Evolutionary conservation across 2,797 vertebrate genomes (phyloP), one percentile per base, ranked within the genome.

Genomic region (Coregonus ussuriensis): DNA sequence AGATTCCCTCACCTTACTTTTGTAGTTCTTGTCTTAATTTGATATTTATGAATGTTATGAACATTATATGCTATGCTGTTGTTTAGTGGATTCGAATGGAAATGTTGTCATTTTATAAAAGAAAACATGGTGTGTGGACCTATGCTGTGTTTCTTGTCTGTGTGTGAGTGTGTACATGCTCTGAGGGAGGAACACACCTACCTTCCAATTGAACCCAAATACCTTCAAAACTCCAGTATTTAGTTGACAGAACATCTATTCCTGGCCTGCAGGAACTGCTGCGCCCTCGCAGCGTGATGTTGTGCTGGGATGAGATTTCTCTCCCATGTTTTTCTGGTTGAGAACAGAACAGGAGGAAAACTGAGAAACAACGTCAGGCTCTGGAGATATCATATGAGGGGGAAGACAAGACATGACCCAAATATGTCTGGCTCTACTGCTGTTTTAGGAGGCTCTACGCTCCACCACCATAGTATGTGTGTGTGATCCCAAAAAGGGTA

Each of bases 401-500:
- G 83, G 74, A 75, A 84, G 74, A 76, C 75, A 85, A 84, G 79
- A 85, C 77, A 4, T 91, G 89, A 91, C 91, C 92, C 83, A 91
- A 89, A 93, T 90, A 86, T 79, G 84, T 91, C 88, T 81, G 73
- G 72, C 53, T 47, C 70, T 5, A 53, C 70, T 25, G 70, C 25
- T 15, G 70, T 18, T 15, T 51, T 13, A 52, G 21, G 47, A 29
- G 70, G n/a, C 35, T 47, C n/a, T 33, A 21, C 56, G n/a, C 72
- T 56, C 33, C 29, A 52, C n/a, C 21, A 4, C 25, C 74, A 74
- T 77, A 71, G 85, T 82, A 59, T 2, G 31, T 33, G 31, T 33
- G 31, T 53, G 75, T 77, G 83, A 74, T 84, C 35, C 77, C 11
- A 76, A 75, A 25, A 25, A 25, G 25, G 25, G 25, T 25, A 41